These are phyloP conservation scores for Poeciliopsis occidentalis DNA, from an alignment of 2,113 vertebrate genomes.

Conservation along the genomic window DNA sequence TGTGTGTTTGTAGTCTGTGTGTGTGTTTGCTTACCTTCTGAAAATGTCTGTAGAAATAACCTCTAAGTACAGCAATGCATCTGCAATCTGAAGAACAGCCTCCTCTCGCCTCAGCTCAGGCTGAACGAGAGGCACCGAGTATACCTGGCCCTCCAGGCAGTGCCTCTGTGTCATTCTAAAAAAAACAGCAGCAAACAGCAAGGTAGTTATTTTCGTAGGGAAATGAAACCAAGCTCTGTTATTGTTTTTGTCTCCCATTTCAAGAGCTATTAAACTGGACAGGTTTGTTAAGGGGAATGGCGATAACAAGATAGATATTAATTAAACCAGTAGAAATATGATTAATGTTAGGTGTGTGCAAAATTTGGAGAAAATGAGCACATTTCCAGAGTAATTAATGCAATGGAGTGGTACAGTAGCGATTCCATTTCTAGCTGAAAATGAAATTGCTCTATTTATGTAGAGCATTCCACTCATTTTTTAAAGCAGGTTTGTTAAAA, in stretches of 20 bases:
- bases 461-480: too few relatives aligned
- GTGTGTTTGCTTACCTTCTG: constrained; percentile 81
- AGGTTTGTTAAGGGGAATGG: neutral
- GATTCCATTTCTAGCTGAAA: too few relatives aligned
- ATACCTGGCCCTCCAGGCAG: constrained; percentile 88
- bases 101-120: constrained; percentile 92
- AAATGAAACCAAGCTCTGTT: neutral
- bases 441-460: too few relatives aligned
- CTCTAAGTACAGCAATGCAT: constrained; percentile 89
- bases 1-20: neutral
- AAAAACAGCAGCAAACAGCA: constrained; percentile 6
- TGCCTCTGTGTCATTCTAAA: constrained; percentile 85
- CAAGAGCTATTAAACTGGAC: neutral
- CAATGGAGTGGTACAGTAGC: too few relatives aligned
- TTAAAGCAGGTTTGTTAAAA: too few relatives aligned
- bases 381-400: too few relatives aligned
- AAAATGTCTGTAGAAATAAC: constrained; percentile 93
- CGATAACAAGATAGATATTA: neutral
- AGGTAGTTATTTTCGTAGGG: neutral
- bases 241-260: neutral
- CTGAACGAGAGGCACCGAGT: constrained; percentile 92
- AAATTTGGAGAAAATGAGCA: too few relatives aligned
- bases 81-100: constrained; percentile 91
- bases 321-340: neutral
- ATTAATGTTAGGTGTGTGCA: neutral